Evolutionary conservation across 2,113 vertebrate genomes (phyloP), one percentile per base, ranked within the genome.

Genomic region (Neoarius graeffei): DNA sequence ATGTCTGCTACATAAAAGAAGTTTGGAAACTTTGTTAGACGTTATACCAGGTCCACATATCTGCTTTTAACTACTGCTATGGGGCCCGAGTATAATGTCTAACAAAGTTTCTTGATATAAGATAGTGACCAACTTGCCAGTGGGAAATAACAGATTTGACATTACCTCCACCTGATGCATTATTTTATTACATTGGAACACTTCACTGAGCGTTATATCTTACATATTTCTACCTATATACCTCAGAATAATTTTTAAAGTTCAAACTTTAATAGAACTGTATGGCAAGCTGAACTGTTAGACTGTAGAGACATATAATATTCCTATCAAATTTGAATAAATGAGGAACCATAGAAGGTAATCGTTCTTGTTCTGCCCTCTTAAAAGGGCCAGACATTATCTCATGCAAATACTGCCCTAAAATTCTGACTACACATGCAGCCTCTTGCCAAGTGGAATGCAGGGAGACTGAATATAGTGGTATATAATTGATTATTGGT

Each of bases 331-430:
- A 82, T 82, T 82, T 62, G 80, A 27, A 17, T 81, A 60, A 60
- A 82, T 23, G 57, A 82, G 30, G 80, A 82, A 82, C 30, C 9
- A 35, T 59, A 6, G 79, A 35, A 59, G 10, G 80, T 20, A 62
- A 35, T 62, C 62, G 30, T 48, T 82, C 57, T 48, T 59, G 80
- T 62, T 82, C 59, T 62, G 57, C 11, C 30, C 17, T 42, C 35
- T 23, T 48, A 62, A 82, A 82, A 27, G 6, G 1, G 57, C 19
- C 30, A 82, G 59, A 42, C 57, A 42, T 62, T 82, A 82, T 82
- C 80, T 82, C 80, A 82, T 82, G 80, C 80, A 82, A 82, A 82
- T 82, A 42, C 57, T 82, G 80, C 80, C 30, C 30, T 82, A 62
- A 48, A 82, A 62, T 42, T 62, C 79, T 30, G 27, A 35, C 56